phyloP scores from a whole-genome alignment of 53 echinoderm and acorn worm species.

The Luidia sarsii region DNA sequence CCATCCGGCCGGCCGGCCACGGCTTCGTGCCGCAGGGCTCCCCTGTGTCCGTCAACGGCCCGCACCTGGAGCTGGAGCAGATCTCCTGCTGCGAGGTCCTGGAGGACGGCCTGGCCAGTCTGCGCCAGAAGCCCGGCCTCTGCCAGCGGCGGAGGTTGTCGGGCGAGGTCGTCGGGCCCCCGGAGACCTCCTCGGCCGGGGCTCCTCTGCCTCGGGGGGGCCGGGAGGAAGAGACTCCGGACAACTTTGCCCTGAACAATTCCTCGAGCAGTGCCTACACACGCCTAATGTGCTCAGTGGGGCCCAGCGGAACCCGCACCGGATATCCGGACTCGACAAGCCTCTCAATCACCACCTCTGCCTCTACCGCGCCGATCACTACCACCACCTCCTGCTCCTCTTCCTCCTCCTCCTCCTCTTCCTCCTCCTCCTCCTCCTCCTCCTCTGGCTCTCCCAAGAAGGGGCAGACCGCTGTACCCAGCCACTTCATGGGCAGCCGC shows the following conservation, averaged over 20 bases:
- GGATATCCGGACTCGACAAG: neutral
- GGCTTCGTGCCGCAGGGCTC: neutral
- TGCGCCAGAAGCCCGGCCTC: neutral
- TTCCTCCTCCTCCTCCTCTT: too few species aligned
- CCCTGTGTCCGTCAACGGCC: neutral
- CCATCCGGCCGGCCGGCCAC: slow-evolving; percentile 28
- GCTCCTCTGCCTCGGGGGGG: too few species aligned
- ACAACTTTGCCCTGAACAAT: neutral
- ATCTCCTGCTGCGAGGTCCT: neutral
- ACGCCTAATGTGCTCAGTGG: slow-evolving; percentile 13
- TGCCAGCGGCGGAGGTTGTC: too few species aligned
- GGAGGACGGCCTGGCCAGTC: neutral
- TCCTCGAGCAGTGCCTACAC: slow-evolving; percentile 31
- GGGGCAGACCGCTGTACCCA: slow-evolving; percentile 36
- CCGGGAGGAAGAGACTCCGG: neutral
- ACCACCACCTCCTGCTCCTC: too few species aligned
- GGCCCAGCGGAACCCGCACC: neutral
- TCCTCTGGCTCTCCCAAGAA: slow-evolving; percentile 31
- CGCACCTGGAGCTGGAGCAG: slow-evolving; percentile 11
- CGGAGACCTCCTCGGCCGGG: neutral
- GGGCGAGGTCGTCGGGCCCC: too few species aligned
- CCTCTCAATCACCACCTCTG: neutral
- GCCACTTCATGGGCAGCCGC: neutral
- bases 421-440: too few species aligned
- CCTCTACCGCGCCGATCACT: too few species aligned